phyloP scores from a whole-genome alignment of 2,797 vertebrate species.

The Pempheris klunzingeri region DNA sequence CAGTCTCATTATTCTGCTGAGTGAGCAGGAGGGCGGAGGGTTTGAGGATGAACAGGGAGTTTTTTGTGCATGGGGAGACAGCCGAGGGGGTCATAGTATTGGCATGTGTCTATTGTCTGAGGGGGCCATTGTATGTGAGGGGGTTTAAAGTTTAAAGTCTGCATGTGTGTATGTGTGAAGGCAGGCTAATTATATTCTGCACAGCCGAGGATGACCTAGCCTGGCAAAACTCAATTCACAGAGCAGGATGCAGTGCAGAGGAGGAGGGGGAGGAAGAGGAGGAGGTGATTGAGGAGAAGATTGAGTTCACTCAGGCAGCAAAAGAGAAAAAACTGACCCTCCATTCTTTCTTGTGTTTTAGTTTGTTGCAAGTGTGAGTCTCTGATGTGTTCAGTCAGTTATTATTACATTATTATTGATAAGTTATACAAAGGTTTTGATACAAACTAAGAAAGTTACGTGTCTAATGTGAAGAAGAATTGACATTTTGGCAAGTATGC shows the following conservation, averaged over 20 bases:
- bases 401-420: neutral
- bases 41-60: slow-evolving; percentile 53
- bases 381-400: neutral
- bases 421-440: neutral
- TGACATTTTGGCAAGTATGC: neutral
- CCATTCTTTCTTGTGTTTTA: slow-evolving; percentile 11
- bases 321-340: slow-evolving; percentile 37
- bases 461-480: neutral
- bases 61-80: slow-evolving; percentile 59
- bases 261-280: slow-evolving; percentile 29
- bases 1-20: slow-evolving; percentile 65
- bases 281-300: slow-evolving; percentile 16
- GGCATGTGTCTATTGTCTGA: slow-evolving; percentile 86
- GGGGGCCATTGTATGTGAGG: slow-evolving; percentile 59
- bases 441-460: neutral
- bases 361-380: slow-evolving; percentile 18
- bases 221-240: slow-evolving; percentile 66
- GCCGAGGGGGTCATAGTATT: slow-evolving; percentile 67
- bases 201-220: slow-evolving; percentile 73
- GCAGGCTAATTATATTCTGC: slow-evolving; percentile 81
- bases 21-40: slow-evolving; percentile 35
- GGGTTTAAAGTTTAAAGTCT: slow-evolving; percentile 79
- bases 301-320: slow-evolving; percentile 55
- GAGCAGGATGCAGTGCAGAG: slow-evolving; percentile 52
- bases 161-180: slow-evolving; percentile 59